Evolutionary conservation across 2,797 vertebrate genomes (phyloP).

Genomic region (Falco biarmicus): DNA sequence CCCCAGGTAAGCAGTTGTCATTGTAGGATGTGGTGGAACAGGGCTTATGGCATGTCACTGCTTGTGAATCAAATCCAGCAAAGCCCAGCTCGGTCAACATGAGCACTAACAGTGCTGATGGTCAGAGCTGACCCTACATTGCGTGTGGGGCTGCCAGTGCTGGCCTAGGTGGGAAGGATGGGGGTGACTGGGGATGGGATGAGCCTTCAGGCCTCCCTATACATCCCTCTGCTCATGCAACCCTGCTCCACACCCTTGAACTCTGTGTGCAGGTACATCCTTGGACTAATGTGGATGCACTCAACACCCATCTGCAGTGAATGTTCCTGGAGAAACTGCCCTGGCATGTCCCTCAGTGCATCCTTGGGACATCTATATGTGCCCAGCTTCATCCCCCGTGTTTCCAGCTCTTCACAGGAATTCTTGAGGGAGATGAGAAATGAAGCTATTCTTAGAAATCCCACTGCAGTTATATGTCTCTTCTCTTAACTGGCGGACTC

Average conservation of each 20-base stretch:
- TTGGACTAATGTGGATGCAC: background rate
- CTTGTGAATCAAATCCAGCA: background rate
- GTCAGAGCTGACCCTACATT: background rate
- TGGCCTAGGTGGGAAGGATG: background rate
- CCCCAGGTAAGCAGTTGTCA: rapidly evolving
- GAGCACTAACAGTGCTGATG: background rate
- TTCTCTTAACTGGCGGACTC: background rate
- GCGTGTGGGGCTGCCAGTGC: rapidly evolving
- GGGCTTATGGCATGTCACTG: background rate
- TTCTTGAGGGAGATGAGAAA: background rate
- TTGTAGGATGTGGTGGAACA: background rate
- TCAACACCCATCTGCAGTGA: background rate
- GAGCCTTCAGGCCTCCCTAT: background rate
- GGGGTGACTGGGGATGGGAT: background rate
- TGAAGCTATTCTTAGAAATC: constrained; percentile 44
- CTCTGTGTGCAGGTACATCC: background rate
- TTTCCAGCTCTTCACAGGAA: background rate
- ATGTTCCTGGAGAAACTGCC: background rate
- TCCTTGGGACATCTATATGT: background rate
- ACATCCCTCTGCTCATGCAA: background rate
- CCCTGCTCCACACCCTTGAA: background rate
- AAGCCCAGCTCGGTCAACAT: background rate
- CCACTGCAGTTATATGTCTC: background rate
- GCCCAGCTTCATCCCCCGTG: background rate
- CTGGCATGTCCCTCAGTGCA: background rate